Evolutionary conservation across 2,888 invertebrate genomes (phyloP), one percentile per base, ranked within the genome.

Genomic region (Siphlonurus alternatus): DNA sequence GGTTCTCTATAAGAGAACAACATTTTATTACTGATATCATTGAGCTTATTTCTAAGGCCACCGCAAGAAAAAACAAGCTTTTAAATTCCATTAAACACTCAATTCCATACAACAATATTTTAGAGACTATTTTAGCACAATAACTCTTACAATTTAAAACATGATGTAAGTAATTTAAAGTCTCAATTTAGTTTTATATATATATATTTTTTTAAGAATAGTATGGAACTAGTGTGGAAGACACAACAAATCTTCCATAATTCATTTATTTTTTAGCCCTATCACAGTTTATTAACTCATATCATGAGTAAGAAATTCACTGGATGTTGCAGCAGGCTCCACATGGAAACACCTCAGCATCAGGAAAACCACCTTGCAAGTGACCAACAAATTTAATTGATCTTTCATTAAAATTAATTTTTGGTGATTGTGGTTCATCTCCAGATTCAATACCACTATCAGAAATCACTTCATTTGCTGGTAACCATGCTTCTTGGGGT

Each of bases 271-370:
- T 38, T 10, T 38, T 38, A 15, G 38, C 38, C 38, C 38, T 38
- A 38, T 38, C 38, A 38, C 38, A 38, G 38, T 38, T 10, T 38
- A 38, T 38, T 38, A 5, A 10, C 15, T 38, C 38, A 38, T 38
- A 10, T 38, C 15, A 15, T 38, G 7, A 38, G 15, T 38, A 38
- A 5, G 38, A 38, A 38, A 38, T 38, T 56, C 56, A 56, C 56
- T 56, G 56, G 56, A 56, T 56, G 56, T 22, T 56, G n/a, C 56
- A 56, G n/a, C 56, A 56, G 56, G 22, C 56, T n/a, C 19, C 56
- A 22, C 56, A n/a, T 7, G 56, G n/a, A 22, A n/a, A 56, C n/a
- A 20, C 15, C n/a, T 20, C 19, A 3, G 56, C 7, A n/a, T 56
- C 56, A 7, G n/a, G 56, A 20, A 38, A 38, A 15, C 38, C 38